phyloP scores from a whole-genome alignment of 2,797 vertebrate species.

The Neomorphus geoffroyi region DNA sequence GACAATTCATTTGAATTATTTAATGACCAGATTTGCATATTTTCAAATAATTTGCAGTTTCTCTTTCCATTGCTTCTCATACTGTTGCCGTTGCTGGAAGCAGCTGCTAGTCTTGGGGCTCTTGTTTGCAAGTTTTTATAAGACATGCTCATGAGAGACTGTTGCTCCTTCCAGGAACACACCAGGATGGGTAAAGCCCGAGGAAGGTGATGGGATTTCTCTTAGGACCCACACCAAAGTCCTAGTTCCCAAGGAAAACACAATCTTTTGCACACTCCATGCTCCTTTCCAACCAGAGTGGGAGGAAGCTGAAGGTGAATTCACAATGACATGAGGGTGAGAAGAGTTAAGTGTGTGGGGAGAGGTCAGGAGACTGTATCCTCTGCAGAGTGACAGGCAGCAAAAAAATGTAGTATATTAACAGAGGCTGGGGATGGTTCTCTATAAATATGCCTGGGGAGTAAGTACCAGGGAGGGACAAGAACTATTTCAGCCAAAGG shows the following conservation, averaged over 20 bases:
- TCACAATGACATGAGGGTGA: neutral
- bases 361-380: neutral
- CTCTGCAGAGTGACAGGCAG: neutral
- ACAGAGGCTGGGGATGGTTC: neutral
- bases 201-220: neutral
- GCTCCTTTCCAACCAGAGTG: neutral
- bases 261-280: neutral
- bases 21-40: slow-evolving; percentile 25
- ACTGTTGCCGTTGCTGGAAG: neutral
- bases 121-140: neutral
- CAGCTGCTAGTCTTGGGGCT: neutral
- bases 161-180: neutral
- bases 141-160: neutral
- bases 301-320: neutral
- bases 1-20: slow-evolving; percentile 35
- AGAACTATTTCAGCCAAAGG: slow-evolving; percentile 14
- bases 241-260: neutral
- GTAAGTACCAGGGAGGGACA: neutral
- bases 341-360: neutral
- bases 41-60: slow-evolving; percentile 41
- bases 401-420: neutral
- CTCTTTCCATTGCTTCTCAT: neutral
- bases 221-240: neutral
- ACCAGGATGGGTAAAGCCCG: neutral
- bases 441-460: neutral